These are phyloP conservation scores for Agrochola macilenta DNA, from an alignment of 2,888 invertebrate species.

Conservation along the genomic window DNA sequence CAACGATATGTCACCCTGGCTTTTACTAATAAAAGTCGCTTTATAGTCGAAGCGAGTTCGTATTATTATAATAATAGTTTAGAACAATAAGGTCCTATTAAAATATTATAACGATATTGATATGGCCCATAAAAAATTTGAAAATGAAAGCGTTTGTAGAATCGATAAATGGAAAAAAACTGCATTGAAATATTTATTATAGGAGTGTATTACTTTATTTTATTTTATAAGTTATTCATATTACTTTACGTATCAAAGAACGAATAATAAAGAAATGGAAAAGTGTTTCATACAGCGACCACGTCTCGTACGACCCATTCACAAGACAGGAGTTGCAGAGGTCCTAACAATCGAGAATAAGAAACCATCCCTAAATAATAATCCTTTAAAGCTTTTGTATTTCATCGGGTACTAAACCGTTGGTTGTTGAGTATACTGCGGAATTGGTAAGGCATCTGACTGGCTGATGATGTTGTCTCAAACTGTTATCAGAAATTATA, in stretches of 20 bases:
- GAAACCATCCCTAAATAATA: background rate
- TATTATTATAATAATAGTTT: slow-evolving; percentile 16
- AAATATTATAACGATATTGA: slow-evolving; percentile 34
- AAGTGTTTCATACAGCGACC: background rate
- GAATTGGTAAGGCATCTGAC: background rate
- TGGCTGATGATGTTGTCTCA: background rate
- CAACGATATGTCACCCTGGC: slow-evolving; percentile 60
- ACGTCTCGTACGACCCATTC: background rate
- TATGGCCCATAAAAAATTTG: slow-evolving; percentile 33
- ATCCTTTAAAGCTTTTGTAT: background rate
- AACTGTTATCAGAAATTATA: background rate
- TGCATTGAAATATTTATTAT: background rate
- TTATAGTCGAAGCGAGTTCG: slow-evolving; percentile 9
- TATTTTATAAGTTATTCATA: slow-evolving; percentile 5
- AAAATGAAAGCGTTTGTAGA: slow-evolving; percentile 27
- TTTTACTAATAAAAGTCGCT: slow-evolving; percentile 46
- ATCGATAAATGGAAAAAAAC: slow-evolving; percentile 15
- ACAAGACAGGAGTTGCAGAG: background rate
- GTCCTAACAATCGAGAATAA: no score
- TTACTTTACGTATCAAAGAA: background rate
- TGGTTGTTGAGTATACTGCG: no score
- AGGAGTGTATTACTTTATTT: background rate
- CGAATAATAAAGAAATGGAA: background rate
- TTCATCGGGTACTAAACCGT: background rate
- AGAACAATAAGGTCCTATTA: slow-evolving; percentile 44